phyloP scores from a whole-genome alignment of 2,888 invertebrate species.

The Cerastis leucographa region DNA sequence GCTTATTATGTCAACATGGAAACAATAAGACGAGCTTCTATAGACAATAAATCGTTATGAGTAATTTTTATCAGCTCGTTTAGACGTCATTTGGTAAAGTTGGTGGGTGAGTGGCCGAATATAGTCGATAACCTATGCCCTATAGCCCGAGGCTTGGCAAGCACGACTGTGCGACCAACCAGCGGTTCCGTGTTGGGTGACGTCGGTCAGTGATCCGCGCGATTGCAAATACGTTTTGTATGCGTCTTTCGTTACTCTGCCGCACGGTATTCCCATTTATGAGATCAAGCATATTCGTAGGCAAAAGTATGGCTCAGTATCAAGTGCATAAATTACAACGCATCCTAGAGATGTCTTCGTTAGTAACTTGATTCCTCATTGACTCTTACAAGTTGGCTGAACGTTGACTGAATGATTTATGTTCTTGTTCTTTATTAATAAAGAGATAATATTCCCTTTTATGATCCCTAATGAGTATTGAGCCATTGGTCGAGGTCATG shows the following conservation, averaged over 20 bases:
- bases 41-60: constrained; percentile 35
- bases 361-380: constrained; percentile 46
- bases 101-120: constrained; percentile 60
- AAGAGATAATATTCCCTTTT: constrained; percentile 21
- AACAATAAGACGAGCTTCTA: constrained; percentile 33
- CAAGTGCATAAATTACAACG: constrained; percentile 18
- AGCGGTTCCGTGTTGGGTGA: constrained; percentile 43
- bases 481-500: constrained; percentile 13
- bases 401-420: constrained; percentile 41
- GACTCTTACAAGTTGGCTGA: constrained; percentile 12
- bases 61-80: constrained; percentile 41
- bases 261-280: constrained; percentile 42
- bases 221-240: constrained; percentile 40
- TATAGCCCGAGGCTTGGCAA: constrained; percentile 53
- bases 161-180: constrained; percentile 18
- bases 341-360: constrained; percentile 1
- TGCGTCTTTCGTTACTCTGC: constrained; percentile 42
- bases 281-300: constrained; percentile 12
- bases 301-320: constrained; percentile 1
- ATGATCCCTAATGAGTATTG: constrained; percentile 18
- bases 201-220: constrained; percentile 58
- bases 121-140: constrained; percentile 63
- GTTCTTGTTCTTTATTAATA: constrained; percentile 23
- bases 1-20: constrained; percentile 38
- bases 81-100: constrained; percentile 38